Conservation (phyloP, 2,113 vertebrate species). For the Talpa occidentalis region DNA sequence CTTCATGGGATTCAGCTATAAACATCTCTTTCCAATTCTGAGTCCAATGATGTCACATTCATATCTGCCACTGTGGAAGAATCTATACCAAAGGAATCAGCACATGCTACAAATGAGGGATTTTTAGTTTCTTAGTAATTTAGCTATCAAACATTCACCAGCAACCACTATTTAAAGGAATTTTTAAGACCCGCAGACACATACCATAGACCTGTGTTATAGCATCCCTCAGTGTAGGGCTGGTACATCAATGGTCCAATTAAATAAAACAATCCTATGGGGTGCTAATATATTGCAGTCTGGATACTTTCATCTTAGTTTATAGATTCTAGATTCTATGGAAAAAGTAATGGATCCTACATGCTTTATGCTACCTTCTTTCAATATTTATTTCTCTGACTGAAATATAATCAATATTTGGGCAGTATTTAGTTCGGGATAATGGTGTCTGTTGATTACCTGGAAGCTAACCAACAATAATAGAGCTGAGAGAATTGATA, state of each 20-base stretch:
- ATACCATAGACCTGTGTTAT: background rate
- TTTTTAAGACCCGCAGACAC: background rate
- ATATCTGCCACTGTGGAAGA: background rate
- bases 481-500: background rate
- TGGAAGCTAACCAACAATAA: background rate
- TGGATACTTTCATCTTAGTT: background rate
- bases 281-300: too few relatives aligned
- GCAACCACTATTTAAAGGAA: background rate
- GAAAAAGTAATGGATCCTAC: background rate
- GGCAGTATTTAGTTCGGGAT: background rate
- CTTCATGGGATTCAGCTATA: background rate
- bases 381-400: background rate
- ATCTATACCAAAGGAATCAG: background rate
- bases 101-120: background rate
- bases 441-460: background rate
- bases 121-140: background rate
- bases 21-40: background rate
- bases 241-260: background rate
- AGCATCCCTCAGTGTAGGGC: background rate
- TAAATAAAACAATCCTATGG: background rate
- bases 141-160: background rate
- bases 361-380: background rate
- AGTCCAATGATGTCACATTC: background rate
- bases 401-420: background rate
- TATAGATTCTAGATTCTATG: background rate